Conservation (phyloP, 2,888 invertebrate species). For the Caenorhabditis sp. region DNA sequence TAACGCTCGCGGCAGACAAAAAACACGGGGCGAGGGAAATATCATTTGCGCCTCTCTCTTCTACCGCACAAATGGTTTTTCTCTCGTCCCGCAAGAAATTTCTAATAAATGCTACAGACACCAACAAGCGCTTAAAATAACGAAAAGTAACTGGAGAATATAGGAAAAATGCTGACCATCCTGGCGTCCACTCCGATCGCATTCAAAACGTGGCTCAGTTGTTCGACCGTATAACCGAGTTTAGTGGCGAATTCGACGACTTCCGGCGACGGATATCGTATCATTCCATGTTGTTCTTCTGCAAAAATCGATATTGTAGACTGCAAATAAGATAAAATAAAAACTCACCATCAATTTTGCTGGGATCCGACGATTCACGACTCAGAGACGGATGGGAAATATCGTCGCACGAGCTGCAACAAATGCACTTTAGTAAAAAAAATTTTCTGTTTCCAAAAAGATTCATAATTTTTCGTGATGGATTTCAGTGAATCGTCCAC, state of each 20-base stretch:
- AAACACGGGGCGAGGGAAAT: too few species aligned
- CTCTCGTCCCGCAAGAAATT: too few species aligned
- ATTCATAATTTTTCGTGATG: neutral
- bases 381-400: slow-evolving; percentile 71
- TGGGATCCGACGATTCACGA: slow-evolving; percentile 70
- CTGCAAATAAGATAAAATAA: neutral
- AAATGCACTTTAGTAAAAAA: too few species aligned
- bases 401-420: slow-evolving; percentile 71
- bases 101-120: too few species aligned
- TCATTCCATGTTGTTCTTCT: slow-evolving; percentile 31
- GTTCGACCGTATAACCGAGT: slow-evolving; percentile 90
- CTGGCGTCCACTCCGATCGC: slow-evolving; percentile 86
- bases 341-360: slow-evolving; percentile 42
- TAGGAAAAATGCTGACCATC: slow-evolving; percentile 47
- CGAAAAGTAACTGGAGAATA: too few species aligned
- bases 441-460: slow-evolving; percentile 35
- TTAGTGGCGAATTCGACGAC: slow-evolving; percentile 90
- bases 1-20: too few species aligned
- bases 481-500: neutral
- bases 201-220: slow-evolving; percentile 88
- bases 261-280: slow-evolving; percentile 33
- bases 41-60: too few species aligned
- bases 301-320: slow-evolving; percentile 6
- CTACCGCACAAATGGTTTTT: too few species aligned
- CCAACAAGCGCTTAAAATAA: too few species aligned